phyloP scores from a whole-genome alignment of 2,797 vertebrate genomes.

The Intellagama lesueurii region DNA sequence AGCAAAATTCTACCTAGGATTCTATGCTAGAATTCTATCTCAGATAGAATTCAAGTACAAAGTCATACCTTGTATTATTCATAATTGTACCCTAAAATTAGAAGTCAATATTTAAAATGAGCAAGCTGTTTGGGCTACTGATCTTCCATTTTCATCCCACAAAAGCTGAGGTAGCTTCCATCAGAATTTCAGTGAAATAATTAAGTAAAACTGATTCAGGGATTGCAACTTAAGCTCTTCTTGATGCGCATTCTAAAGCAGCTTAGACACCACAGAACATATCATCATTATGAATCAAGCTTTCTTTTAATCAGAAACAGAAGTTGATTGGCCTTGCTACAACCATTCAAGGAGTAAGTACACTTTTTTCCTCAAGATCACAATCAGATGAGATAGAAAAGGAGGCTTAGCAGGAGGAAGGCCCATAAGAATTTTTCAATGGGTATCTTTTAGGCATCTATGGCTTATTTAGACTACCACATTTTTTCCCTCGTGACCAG shows the following conservation, averaged over 20 bases:
- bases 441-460: not conserved
- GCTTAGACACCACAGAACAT: not conserved
- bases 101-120: not conserved
- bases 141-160: slow-evolving; percentile 1
- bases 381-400: not conserved
- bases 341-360: not conserved
- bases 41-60: not conserved
- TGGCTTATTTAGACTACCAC: not conserved
- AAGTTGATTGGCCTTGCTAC: slow-evolving; percentile 7
- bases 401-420: not conserved
- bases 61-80: not conserved
- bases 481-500: fast-evolving
- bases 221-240: not conserved
- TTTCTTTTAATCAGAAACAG: slow-evolving; percentile 9
- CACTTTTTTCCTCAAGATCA: not conserved
- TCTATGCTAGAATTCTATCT: not conserved
- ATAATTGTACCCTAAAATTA: not conserved
- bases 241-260: slow-evolving; percentile 1
- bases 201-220: slow-evolving; percentile 10
- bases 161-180: slow-evolving; percentile 7
- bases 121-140: not conserved
- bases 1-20: not conserved
- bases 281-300: not conserved
- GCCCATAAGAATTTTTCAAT: not conserved
- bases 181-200: not conserved